Percentiles rank a stretch among this genome's conserved stretches.
Conservation (phyloP, 1,140 invertebrate species). For the Agrypnia vestita region DNA sequence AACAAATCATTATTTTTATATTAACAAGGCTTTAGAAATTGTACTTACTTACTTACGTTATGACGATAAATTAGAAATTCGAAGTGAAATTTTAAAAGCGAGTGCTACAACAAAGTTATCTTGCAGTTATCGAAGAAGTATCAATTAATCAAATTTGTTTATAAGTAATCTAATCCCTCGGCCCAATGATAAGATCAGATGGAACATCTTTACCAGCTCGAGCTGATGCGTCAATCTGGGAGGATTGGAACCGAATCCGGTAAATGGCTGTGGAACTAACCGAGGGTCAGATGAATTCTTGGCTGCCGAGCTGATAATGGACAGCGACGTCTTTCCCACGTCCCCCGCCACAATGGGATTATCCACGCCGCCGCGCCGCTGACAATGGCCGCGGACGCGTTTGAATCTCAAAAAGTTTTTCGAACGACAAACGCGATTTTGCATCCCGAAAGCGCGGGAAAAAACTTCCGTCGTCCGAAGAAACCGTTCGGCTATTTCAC, state of each 20-base stretch:
- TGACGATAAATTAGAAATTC: too few species aligned
- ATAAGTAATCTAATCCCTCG: too few species aligned
- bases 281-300: slow-evolving; percentile 10
- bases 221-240: slow-evolving; percentile 15
- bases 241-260: slow-evolving; percentile 14
- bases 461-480: slow-evolving; percentile 15
- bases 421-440: slow-evolving; percentile 50
- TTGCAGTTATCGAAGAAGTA: too few species aligned
- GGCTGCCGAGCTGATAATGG: slow-evolving; percentile 9
- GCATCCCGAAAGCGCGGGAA: slow-evolving; percentile 52
- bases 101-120: too few species aligned
- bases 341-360: slow-evolving; percentile 55
- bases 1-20: too few species aligned
- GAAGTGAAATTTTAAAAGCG: too few species aligned
- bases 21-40: too few species aligned
- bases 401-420: slow-evolving; percentile 43
- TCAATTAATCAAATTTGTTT: too few species aligned
- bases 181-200: too few species aligned
- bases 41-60: too few species aligned
- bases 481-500: slow-evolving; percentile 36
- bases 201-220: not conserved
- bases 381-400: slow-evolving; percentile 35
- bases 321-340: slow-evolving; percentile 53
- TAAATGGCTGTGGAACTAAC: slow-evolving; percentile 27
- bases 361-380: slow-evolving; percentile 51